Evolutionary conservation across 53 echinoderm and acorn worm genomes (phyloP).

Genomic region (Pentamera pediparva): DNA sequence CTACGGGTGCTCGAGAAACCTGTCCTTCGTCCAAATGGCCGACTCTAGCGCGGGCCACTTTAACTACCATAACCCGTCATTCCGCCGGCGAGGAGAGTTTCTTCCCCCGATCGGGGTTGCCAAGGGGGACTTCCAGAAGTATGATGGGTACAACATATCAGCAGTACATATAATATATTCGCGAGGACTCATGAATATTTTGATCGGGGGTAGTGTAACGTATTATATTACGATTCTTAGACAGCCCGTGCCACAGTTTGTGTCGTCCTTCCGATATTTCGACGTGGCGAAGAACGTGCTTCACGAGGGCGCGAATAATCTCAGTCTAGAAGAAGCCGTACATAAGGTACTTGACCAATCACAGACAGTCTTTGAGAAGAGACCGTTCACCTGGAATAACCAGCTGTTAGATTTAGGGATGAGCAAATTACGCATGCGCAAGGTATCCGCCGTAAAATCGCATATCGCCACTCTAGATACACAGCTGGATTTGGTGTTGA

Average conservation of each 20-base stretch:
- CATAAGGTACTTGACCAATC: background rate
- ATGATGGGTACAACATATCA: slow-evolving; percentile 32
- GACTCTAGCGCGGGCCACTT: slow-evolving; percentile 1
- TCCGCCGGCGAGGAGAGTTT: background rate
- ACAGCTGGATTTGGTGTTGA: slow-evolving; percentile 49
- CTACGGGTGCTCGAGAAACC: background rate
- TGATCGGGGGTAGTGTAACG: slow-evolving; percentile 36
- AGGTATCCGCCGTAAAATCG: slow-evolving; percentile 6
- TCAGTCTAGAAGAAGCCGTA: background rate
- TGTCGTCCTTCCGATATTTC: slow-evolving; percentile 50
- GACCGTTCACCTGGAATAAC: slow-evolving; percentile 40
- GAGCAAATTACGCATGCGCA: slow-evolving; percentile 27
- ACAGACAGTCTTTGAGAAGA: background rate
- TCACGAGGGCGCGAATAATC: background rate
- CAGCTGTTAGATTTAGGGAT: slow-evolving; percentile 63
- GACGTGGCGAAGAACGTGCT: slow-evolving; percentile 23
- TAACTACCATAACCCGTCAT: background rate
- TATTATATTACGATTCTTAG: slow-evolving; percentile 51
- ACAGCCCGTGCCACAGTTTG: slow-evolving; percentile 42
- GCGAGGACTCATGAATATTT: slow-evolving; percentile 39
- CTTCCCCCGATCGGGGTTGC: slow-evolving; percentile 47
- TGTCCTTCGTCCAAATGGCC: slow-evolving; percentile 19
- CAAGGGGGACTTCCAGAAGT: slow-evolving; percentile 10
- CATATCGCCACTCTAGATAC: slow-evolving; percentile 31
- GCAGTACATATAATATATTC: slow-evolving; percentile 47